A percentile compares a stretch with the other conserved stretches of the same genome.
Evolutionary conservation across 2,888 invertebrate genomes (phyloP).

Genomic region (Stomorhina lunata): DNA sequence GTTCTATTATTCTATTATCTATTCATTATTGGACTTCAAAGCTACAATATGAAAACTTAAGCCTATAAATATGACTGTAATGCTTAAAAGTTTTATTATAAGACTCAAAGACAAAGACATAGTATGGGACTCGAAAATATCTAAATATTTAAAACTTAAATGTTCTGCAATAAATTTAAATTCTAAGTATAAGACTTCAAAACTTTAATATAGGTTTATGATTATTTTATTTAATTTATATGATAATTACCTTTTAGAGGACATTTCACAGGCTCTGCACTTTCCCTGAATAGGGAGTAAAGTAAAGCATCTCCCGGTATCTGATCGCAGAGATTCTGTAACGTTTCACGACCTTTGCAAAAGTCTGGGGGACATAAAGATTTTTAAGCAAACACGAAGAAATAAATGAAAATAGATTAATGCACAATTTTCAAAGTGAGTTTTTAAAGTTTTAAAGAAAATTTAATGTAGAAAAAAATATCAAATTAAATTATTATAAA

Average conservation of each 20-base stretch:
- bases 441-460: slow-evolving; percentile 23
- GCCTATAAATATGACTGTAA: too few relatives aligned
- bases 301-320: slow-evolving; percentile 94
- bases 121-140: too few relatives aligned
- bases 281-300: slow-evolving; percentile 94
- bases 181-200: too few relatives aligned
- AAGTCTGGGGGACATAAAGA: slow-evolving; percentile 80
- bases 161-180: too few relatives aligned
- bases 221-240: too few relatives aligned
- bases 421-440: slow-evolving; percentile 75
- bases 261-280: slow-evolving; percentile 92
- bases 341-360: slow-evolving; percentile 83
- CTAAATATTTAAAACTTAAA: too few relatives aligned
- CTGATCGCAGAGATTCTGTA: slow-evolving; percentile 90
- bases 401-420: slow-evolving; percentile 75
- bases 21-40: too few relatives aligned
- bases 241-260: slow-evolving; percentile 83
- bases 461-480: background rate
- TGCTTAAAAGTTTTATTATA: too few relatives aligned
- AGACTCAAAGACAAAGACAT: too few relatives aligned
- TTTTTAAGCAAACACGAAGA: slow-evolving; percentile 74
- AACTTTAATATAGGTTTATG: too few relatives aligned
- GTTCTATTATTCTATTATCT: too few relatives aligned
- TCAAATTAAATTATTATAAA: background rate
- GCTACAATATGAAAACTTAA: too few relatives aligned